Evolutionary conservation across 2,797 vertebrate genomes (phyloP).

Genomic region (Crossoptilon crossoptilon): DNA sequence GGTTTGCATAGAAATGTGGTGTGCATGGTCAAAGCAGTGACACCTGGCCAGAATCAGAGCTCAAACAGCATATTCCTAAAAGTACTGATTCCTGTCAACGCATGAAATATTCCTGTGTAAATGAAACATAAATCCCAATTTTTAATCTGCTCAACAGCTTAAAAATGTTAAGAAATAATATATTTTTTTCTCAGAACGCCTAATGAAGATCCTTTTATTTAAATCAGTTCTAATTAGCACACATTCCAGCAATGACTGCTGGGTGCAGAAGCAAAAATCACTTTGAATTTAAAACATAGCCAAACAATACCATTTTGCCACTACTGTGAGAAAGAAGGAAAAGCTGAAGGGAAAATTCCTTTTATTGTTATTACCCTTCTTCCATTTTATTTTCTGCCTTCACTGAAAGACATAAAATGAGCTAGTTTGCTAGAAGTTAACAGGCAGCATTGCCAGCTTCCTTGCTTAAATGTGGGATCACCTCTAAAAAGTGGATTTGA

Average conservation of each 20-base stretch:
- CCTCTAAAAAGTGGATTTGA: slow-evolving; percentile 18
- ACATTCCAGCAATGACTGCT: background rate
- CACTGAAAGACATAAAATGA: background rate
- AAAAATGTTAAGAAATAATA: background rate
- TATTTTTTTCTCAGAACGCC: background rate
- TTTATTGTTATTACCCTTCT: background rate
- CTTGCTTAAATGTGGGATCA: background rate
- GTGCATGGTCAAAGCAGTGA: background rate
- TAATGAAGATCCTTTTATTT: slow-evolving; percentile 15
- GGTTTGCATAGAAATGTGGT: background rate
- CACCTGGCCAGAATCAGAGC: background rate
- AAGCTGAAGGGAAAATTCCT: background rate
- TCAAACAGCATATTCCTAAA: background rate
- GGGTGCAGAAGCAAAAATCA: background rate
- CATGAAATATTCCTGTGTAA: background rate
- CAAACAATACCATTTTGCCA: background rate
- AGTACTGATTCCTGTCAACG: background rate
- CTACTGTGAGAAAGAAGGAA: slow-evolving; percentile 10
- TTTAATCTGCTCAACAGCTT: background rate
- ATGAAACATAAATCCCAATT: background rate
- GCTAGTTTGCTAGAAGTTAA: background rate
- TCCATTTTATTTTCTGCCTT: slow-evolving; percentile 12
- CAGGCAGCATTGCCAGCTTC: background rate
- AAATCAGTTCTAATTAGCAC: slow-evolving; percentile 30
- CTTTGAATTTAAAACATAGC: background rate